These are phyloP conservation scores for Bothrops jararaca DNA, from an alignment of 2,113 vertebrate species.

Conservation along the genomic window DNA sequence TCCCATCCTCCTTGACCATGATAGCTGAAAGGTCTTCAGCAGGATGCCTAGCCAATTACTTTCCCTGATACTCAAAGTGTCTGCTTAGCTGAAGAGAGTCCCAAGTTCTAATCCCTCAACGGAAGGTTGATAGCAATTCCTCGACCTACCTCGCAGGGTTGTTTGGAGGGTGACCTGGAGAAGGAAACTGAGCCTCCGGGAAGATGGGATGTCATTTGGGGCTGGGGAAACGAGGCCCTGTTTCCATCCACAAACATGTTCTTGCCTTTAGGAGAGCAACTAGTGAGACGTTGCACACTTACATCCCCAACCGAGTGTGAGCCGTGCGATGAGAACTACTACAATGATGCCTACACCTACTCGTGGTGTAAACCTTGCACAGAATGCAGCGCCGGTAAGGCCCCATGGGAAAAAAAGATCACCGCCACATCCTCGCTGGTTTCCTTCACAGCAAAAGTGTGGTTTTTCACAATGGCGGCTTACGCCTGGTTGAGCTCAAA, in stretches of 20 bases:
- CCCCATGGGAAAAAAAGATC: background rate
- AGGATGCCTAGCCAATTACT: background rate
- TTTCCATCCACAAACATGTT: accelerated
- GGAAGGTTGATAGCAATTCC: background rate
- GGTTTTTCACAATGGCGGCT: background rate
- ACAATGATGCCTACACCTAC: slow-evolving; percentile 41
- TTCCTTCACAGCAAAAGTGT: background rate
- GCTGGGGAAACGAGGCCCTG: background rate
- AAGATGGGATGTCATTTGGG: background rate
- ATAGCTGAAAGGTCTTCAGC: background rate
- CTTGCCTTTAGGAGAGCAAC: slow-evolving; percentile 51
- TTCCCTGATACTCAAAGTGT: background rate
- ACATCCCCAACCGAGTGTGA: background rate
- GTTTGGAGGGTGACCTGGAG: background rate
- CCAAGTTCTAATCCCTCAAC: background rate
- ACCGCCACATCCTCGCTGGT: background rate
- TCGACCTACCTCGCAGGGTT: background rate
- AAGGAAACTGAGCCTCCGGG: background rate
- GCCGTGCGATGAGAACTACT: slow-evolving; percentile 42
- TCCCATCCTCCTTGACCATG: background rate
- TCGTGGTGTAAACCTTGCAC: slow-evolving; percentile 60
- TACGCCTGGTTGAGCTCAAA: no score
- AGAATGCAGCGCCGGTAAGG: slow-evolving; percentile 61
- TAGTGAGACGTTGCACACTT: slow-evolving; percentile 45
- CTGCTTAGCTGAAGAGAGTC: background rate